Base-by-base conservation (phyloP, 2,797 vertebrate species). In the Poecilia picta region DNA sequence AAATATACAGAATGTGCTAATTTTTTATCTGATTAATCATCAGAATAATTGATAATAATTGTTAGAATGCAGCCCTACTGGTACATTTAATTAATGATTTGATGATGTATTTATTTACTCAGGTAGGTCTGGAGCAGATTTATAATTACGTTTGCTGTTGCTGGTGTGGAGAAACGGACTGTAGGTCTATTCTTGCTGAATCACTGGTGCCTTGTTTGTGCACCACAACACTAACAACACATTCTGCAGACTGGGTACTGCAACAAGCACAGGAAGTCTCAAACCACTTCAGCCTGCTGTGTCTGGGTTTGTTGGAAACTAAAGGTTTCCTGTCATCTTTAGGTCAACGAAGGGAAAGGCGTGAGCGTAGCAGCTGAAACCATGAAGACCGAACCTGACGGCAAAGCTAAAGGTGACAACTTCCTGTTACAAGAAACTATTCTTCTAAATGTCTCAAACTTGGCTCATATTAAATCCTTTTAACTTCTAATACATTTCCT, bases 331-430 rank as follows among this genome's bases (percentile, higher is more conserved):
- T 53, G 77, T 39, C 59, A 0, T 76, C 66, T 86, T 81, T 89
- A 94, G 93, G 79, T 51, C 77, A 94, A 90, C 89, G 96, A 96
- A 81, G 98, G 96, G 92, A 98, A 98, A 95, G 85, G 97, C 79
- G 92, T 93, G 73, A 88, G 94, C 55, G 86, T 91, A 87, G 87
- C 94, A 88, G 91, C 95, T 85, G 98, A 99, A 88, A 93, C 95
- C 39, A 94, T 96, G 88, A 99, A 99, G 96, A 91, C 96, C 4
- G 98, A 99, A 89, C 94, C 96, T 76, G 98, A 99, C 80, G 92
- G 89, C 94, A 98, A 97, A 94, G 92, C 94, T 83, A 99, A 97
- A 95, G 96, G 98, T 99, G 93, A 95, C 94, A 93, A 18, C 16
- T 23, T 46, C 33, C 49, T 51, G 3, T 45, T 36, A 31, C 15